These are phyloP conservation scores for Cylas formicarius DNA, from an alignment of 1,140 invertebrate genomes.

Conservation along the genomic window DNA sequence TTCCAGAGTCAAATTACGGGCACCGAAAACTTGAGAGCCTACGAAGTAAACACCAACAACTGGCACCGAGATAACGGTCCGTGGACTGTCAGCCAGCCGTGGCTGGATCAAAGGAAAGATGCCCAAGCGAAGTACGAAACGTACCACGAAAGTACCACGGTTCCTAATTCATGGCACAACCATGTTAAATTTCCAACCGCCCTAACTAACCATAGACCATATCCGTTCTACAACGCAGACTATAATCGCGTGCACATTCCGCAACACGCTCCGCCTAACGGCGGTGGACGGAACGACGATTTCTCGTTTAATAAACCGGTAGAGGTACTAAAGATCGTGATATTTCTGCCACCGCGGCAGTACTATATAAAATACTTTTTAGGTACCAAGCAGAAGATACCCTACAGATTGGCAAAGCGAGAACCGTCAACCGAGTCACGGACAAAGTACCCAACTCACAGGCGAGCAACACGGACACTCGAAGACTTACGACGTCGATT, in stretches of 20 bases:
- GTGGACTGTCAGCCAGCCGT: constrained; percentile 2
- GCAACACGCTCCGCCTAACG: too few relatives aligned
- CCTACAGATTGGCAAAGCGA: too few relatives aligned
- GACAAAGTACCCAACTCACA: too few relatives aligned
- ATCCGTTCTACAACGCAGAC: too few relatives aligned
- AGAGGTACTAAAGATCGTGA: too few relatives aligned
- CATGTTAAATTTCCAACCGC: constrained; percentile 22
- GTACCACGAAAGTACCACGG: constrained; percentile 2
- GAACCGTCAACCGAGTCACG: too few relatives aligned
- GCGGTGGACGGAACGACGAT: constrained; percentile 1
- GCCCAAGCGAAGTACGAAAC: background rate
- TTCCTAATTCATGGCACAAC: constrained; percentile 13
- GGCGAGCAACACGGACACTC: too few relatives aligned
- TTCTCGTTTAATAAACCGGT: constrained; percentile 16
- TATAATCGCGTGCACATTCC: too few relatives aligned
- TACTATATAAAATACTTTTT: too few relatives aligned
- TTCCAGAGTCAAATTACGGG: constrained; percentile 8
- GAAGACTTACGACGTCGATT: constrained; percentile 13
- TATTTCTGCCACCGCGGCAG: too few relatives aligned
- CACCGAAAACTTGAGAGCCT: constrained; percentile 1
- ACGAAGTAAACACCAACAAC: background rate
- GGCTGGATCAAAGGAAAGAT: background rate
- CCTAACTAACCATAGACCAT: constrained; percentile 17
- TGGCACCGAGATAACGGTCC: background rate
- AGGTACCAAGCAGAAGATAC: too few relatives aligned